Evolutionary conservation across 2,113 vertebrate species (phyloP).

Genomic region (Bufo gargarizans): DNA sequence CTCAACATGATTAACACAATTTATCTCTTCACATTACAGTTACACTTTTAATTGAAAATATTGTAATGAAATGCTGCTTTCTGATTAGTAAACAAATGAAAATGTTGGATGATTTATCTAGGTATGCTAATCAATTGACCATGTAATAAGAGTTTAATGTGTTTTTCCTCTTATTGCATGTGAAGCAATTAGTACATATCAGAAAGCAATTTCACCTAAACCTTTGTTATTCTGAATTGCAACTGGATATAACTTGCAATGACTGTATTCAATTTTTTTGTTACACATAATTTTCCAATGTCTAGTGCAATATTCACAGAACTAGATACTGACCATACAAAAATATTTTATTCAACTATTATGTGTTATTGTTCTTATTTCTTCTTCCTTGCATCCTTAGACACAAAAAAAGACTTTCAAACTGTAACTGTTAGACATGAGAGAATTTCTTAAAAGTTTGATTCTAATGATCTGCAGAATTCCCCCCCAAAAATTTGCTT

Average conservation of each 20-base stretch:
- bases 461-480: too few species aligned
- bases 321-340: not conserved
- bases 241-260: not conserved
- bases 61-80: slow-evolving; percentile 42
- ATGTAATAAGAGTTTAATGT: slow-evolving; percentile 46
- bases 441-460: too few species aligned
- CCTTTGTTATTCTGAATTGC: not conserved
- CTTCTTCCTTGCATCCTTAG: not conserved
- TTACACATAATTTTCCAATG: not conserved
- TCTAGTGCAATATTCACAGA: not conserved
- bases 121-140: slow-evolving; percentile 42
- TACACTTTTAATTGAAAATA: slow-evolving; percentile 47
- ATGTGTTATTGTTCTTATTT: not conserved
- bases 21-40: slow-evolving; percentile 39
- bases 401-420: too few species aligned
- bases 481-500: too few species aligned
- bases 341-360: too few species aligned
- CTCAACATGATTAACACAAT: slow-evolving; percentile 39
- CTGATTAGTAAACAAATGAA: slow-evolving; percentile 49
- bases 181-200: slow-evolving; percentile 14
- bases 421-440: too few species aligned
- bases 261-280: not conserved
- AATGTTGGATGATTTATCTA: slow-evolving; percentile 31
- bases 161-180: slow-evolving; percentile 25
- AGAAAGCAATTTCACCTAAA: not conserved